Evolutionary conservation across 2,113 vertebrate genomes (phyloP), one percentile per base, ranked within the genome.

Genomic region (Gnathonemus longibarbis): DNA sequence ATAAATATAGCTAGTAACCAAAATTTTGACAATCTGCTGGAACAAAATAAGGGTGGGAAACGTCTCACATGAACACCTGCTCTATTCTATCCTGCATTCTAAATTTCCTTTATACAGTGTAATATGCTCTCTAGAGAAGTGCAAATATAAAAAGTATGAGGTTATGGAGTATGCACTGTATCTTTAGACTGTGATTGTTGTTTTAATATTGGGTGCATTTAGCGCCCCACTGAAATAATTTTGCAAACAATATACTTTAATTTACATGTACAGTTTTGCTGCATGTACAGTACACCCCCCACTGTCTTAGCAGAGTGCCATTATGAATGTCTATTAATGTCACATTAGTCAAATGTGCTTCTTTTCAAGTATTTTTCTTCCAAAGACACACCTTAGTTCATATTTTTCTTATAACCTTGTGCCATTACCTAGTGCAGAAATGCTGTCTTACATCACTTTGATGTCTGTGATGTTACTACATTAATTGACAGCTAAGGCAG

Each of bases 391-490:
- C 49, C 85, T 19, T 31, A 53, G 27, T 31, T 48, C 49, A 52
- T 87, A 31, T 87, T 53, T 52, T 77, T 77, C 70, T 35, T 77
- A 77, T 66, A 66, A 27, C 58, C 58, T 66, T 66, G 58, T 66
- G 13, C 70, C 31, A 77, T 52, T 86, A 24, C 46, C 24, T 86
- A n/a, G 84, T 52, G 84, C 27, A 50, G n/a, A 86, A 88, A 42
- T 17, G 5, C 86, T 42, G 6, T 42, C 13, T 56, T 31, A 27
- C 42, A n/a, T 87, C n/a, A 53, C 13, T n/a, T 87, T 87, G 48
- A 50, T 87, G 88, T 89, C 27, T 19, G 17, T 52, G 17, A 84
- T 89, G 88, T 89, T 35, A 15, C 50, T 52, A 45, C 74, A 56
- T 58, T n/a, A 56, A 53, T 45, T 83, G 21, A 39, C 27, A 39